phyloP scores from a whole-genome alignment of 2,113 vertebrate species.

The Zosterops lateralis region DNA sequence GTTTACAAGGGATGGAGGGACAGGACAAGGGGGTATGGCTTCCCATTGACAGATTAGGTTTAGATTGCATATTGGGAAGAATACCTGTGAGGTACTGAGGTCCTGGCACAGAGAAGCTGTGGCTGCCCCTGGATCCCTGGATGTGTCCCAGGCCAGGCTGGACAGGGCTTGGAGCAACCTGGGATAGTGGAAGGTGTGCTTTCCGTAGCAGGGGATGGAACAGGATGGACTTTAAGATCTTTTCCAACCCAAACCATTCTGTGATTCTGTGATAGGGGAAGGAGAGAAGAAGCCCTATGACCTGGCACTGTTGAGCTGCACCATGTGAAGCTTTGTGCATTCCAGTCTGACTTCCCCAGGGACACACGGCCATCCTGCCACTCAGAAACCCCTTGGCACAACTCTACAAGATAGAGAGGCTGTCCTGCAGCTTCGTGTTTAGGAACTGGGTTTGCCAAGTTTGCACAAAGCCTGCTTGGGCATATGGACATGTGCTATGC shows the following conservation, averaged over 20 bases:
- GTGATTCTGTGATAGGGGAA: neutral
- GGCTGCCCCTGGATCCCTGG: neutral
- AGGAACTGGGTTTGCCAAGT: conserved; percentile 6
- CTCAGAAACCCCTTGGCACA: neutral
- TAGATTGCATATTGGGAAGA: neutral
- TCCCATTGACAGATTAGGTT: neutral
- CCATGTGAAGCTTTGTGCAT: neutral
- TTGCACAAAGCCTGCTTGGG: neutral
- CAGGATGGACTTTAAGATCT: fast-evolving
- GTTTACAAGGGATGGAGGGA: neutral
- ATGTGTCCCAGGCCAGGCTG: neutral
- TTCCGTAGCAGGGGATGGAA: neutral
- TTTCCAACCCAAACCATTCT: neutral
- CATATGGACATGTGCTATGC: neutral
- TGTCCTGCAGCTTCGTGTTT: conserved; percentile 28
- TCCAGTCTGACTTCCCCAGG: neutral
- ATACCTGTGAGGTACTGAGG: neutral
- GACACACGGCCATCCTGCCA: fast-evolving
- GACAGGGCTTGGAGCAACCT: fast-evolving
- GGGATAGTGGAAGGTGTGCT: neutral
- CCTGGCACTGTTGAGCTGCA: neutral
- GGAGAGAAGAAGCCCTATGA: neutral
- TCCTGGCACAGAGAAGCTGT: neutral
- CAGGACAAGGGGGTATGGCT: neutral
- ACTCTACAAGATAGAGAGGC: neutral